Conservation (phyloP, 2,888 invertebrate genomes). For the Seira musarum region DNA sequence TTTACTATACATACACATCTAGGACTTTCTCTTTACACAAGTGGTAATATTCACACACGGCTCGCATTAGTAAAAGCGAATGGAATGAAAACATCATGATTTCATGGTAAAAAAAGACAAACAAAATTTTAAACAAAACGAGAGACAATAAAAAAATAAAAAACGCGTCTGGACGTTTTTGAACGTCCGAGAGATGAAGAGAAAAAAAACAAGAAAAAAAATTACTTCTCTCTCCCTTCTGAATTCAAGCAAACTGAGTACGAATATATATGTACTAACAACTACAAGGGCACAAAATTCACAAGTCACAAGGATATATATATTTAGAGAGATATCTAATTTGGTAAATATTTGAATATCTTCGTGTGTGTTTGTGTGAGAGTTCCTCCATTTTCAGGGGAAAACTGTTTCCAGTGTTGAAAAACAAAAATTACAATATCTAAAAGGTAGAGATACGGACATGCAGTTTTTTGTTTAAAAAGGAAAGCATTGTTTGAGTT, state of each 20-base stretch:
- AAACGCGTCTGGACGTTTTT: neutral
- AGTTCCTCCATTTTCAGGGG: constrained; percentile 28
- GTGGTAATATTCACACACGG: constrained; percentile 33
- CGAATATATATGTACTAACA: neutral
- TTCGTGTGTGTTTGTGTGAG: constrained; percentile 17
- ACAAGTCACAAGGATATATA: constrained; percentile 25
- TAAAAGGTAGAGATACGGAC: constrained; percentile 2
- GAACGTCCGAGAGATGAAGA: neutral
- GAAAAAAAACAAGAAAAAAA: too few species aligned
- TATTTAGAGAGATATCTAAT: constrained; percentile 1
- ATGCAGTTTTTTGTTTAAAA: constrained; percentile 39
- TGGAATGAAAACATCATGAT: neutral
- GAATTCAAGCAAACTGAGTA: too few species aligned
- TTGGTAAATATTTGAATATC: constrained; percentile 1
- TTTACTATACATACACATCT: constrained; percentile 18
- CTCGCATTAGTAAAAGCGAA: constrained; percentile 52
- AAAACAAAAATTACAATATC: too few species aligned
- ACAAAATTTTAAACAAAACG: constrained; percentile 24
- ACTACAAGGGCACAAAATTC: constrained; percentile 24
- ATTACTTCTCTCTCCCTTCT: too few species aligned
- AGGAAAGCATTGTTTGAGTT: constrained; percentile 58
- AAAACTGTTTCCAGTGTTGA: constrained; percentile 18
- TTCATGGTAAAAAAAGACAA: constrained; percentile 12
- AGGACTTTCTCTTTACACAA: constrained; percentile 7
- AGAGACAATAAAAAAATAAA: constrained; percentile 17